Evolutionary conservation across 2,113 vertebrate species (phyloP).

Genomic region (Emydocephalus ijimae): DNA sequence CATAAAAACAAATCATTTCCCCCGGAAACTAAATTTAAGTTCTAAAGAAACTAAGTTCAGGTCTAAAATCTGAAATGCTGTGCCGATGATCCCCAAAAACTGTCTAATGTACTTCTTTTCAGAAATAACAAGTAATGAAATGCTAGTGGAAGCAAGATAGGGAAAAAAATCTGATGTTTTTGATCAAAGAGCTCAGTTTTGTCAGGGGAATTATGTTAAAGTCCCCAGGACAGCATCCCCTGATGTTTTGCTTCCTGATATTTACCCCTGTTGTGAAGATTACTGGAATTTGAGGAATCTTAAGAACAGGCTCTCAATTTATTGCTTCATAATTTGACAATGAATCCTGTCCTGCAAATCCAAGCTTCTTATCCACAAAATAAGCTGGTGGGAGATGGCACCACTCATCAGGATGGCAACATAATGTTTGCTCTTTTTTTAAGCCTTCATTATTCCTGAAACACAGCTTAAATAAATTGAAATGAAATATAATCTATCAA

Average conservation of each 20-base stretch:
- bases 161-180: not conserved
- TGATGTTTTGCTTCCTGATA: not conserved
- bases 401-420: not conserved
- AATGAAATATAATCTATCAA: not conserved
- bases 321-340: not conserved
- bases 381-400: not conserved
- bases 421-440: not conserved
- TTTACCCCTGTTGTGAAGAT: not conserved
- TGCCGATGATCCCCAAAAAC: not conserved
- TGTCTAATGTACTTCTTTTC: not conserved
- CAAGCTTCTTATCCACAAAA: not conserved
- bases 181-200: not conserved
- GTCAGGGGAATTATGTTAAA: not conserved
- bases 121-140: not conserved
- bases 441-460: not conserved
- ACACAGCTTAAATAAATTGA: not conserved
- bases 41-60: not conserved
- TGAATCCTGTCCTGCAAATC: not conserved
- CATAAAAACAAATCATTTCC: not conserved
- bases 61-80: not conserved
- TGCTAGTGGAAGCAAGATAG: not conserved
- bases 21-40: not conserved
- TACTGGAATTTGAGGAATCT: not conserved
- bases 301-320: not conserved
- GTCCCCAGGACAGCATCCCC: not conserved